These are phyloP conservation scores for Cyprinella venusta DNA, from an alignment of 2,797 vertebrate genomes.

Conservation along the genomic window DNA sequence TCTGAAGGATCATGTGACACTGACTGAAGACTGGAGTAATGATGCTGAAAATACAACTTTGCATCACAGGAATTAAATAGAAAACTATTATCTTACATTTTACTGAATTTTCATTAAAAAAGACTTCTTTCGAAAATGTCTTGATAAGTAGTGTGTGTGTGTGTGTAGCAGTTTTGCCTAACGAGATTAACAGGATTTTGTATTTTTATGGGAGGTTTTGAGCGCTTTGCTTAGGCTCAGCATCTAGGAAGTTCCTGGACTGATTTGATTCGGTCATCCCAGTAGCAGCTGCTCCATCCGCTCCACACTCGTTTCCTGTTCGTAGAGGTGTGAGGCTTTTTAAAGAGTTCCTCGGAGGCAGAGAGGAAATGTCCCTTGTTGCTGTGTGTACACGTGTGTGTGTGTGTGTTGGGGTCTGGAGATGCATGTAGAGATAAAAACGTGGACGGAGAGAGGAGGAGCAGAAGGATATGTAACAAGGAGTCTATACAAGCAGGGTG, in stretches of 20 bases:
- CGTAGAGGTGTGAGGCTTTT: slow-evolving; percentile 34
- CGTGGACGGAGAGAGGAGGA: background rate
- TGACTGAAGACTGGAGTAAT: too few relatives aligned
- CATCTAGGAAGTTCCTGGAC: background rate
- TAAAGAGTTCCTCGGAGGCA: slow-evolving; percentile 27
- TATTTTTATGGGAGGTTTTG: background rate
- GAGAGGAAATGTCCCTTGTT: slow-evolving; percentile 29
- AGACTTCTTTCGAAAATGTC: too few relatives aligned
- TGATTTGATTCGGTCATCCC: background rate
- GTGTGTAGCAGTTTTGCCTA: background rate
- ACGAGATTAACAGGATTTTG: background rate
- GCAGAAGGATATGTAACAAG: background rate
- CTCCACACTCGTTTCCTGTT: slow-evolving; percentile 10
- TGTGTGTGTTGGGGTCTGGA: background rate
- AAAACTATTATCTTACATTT: background rate
- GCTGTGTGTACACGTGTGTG: slow-evolving; percentile 5
- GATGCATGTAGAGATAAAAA: background rate
- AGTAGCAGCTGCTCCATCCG: slow-evolving; percentile 31
- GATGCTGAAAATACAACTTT: too few relatives aligned
- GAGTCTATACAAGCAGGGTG: slow-evolving; percentile 4
- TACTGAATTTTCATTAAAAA: too few relatives aligned
- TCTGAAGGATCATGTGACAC: too few relatives aligned
- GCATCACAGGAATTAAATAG: background rate
- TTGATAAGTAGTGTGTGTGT: background rate
- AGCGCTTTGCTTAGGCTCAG: background rate